Percentiles rank a stretch among this genome's conserved stretches.
Conservation (phyloP, 2,797 vertebrate species). For the Rousettus madagascariensis region DNA sequence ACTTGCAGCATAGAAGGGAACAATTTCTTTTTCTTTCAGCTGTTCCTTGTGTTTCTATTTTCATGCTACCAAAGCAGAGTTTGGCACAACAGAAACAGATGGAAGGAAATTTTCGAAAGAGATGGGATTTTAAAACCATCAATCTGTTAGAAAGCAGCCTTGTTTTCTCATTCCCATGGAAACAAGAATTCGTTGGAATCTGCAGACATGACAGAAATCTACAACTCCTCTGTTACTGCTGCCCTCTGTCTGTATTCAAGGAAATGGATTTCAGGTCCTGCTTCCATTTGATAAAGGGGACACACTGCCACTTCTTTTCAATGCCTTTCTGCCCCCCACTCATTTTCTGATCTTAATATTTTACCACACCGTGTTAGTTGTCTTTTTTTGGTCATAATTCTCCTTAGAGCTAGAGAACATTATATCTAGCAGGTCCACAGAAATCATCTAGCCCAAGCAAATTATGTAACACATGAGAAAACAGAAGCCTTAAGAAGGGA, state of each 20-base stretch:
- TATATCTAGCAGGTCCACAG: neutral
- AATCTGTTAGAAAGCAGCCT: neutral
- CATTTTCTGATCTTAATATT: neutral
- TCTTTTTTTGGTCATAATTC: neutral
- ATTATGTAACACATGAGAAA: neutral
- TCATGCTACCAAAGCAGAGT: neutral
- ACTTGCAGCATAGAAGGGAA: neutral
- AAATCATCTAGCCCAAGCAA: neutral
- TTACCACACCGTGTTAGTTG: neutral
- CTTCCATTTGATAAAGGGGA: neutral
- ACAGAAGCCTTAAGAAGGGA: neutral
- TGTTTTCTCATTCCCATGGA: slow-evolving; percentile 40
- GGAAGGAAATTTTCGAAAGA: slow-evolving; percentile 15
- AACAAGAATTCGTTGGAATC: neutral
- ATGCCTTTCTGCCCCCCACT: neutral
- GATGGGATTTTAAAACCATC: neutral
- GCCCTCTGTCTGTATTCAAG: neutral
- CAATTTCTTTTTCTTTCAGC: neutral
- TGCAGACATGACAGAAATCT: neutral
- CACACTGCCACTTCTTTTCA: neutral
- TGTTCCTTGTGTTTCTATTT: neutral
- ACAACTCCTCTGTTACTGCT: neutral
- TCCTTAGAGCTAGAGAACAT: neutral
- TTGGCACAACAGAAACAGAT: slow-evolving; percentile 17
- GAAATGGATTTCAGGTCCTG: neutral